phyloP scores from a whole-genome alignment of 2,797 vertebrate genomes.

The Nyctibius grandis region DNA sequence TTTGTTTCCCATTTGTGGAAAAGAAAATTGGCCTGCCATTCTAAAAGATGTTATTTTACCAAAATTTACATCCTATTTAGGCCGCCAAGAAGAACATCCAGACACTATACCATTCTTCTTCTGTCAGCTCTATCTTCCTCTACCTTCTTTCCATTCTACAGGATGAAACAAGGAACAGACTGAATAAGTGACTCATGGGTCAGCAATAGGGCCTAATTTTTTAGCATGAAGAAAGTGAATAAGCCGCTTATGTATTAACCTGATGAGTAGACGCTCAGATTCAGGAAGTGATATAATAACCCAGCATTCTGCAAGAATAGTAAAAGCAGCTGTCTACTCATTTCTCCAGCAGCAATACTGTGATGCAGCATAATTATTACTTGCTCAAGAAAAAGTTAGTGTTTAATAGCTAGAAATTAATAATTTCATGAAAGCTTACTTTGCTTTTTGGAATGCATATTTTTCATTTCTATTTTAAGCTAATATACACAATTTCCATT shows the following conservation, averaged over 20 bases:
- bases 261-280: background rate
- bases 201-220: background rate
- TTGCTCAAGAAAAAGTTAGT: background rate
- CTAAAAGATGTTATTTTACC: background rate
- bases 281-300: background rate
- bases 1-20: background rate
- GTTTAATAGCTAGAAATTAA: background rate
- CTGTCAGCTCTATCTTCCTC: background rate
- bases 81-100: background rate
- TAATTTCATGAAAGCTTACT: background rate
- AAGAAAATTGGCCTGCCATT: background rate
- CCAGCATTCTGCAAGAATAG: background rate
- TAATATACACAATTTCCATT: background rate
- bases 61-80: background rate
- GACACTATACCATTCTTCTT: background rate
- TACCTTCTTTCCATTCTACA: background rate
- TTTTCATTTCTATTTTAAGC: background rate
- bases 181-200: background rate
- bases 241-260: background rate
- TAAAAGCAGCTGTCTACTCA: background rate
- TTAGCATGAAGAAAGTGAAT: background rate
- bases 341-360: background rate
- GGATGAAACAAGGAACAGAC: background rate
- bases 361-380: background rate
- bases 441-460: background rate